A percentile compares a stretch with the other conserved stretches of the same genome.
phyloP scores from a whole-genome alignment of 2,797 vertebrate species.

The Moxostoma hubbsi region DNA sequence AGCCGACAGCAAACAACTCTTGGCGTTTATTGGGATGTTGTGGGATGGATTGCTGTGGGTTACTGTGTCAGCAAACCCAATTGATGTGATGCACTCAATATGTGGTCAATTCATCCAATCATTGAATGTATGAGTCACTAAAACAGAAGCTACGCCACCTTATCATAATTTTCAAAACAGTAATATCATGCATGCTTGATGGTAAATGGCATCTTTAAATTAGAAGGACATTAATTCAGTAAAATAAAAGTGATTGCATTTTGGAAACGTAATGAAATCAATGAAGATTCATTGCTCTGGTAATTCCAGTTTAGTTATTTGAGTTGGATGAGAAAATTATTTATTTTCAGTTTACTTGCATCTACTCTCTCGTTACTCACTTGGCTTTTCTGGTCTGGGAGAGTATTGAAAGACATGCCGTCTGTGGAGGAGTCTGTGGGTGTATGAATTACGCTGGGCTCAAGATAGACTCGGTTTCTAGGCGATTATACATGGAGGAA shows the following conservation, averaged over 20 bases:
- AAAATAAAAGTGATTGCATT: background rate
- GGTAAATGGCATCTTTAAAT: background rate
- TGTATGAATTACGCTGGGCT: conserved; percentile 45
- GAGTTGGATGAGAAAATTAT: conserved; percentile 4
- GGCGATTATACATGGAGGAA: conserved; percentile 36
- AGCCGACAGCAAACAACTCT: conserved; percentile 69
- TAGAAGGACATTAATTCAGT: background rate
- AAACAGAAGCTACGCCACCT: background rate
- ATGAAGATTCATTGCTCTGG: background rate
- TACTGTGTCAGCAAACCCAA: conserved; percentile 46
- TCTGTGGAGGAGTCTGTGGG: conserved; percentile 44
- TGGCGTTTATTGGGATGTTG: conserved; percentile 48
- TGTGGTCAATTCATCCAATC: conserved; percentile 39
- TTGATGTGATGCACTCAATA: conserved; percentile 33
- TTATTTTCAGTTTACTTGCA: conserved; percentile 37
- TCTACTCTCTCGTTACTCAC: conserved; percentile 45
- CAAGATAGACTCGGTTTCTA: conserved; percentile 45
- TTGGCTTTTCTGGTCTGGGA: conserved; percentile 37
- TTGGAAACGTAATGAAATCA: background rate
- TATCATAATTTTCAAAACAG: background rate
- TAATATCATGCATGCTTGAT: background rate
- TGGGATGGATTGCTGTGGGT: conserved; percentile 21
- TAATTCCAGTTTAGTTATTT: background rate
- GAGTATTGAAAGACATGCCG: conserved; percentile 28
- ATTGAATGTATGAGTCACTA: conserved; percentile 11